Evolutionary conservation across 2,888 invertebrate species (phyloP).

Genomic region (Linyphia triangularis): DNA sequence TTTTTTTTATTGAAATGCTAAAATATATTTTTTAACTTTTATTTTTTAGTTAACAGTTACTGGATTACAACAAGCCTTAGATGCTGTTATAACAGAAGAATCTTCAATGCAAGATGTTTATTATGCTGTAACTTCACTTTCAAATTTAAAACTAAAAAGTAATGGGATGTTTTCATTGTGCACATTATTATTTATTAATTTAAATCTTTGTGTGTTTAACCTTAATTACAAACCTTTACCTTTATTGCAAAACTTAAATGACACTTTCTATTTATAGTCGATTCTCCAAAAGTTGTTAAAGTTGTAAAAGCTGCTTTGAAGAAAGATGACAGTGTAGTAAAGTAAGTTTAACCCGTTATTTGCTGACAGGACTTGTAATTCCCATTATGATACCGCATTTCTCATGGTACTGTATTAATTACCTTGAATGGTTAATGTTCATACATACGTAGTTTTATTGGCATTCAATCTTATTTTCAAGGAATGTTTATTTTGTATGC

Average conservation of each 20-base stretch:
- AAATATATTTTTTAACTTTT: not conserved
- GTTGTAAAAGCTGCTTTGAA: conserved; percentile 88
- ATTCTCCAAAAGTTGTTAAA: conserved; percentile 86
- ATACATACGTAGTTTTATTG: no score
- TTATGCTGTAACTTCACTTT: conserved; percentile 86
- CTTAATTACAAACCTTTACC: not conserved
- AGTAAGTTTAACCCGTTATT: conserved; percentile 83
- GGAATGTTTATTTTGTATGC: no score
- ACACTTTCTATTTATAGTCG: conserved; percentile 79
- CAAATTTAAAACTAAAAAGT: conserved; percentile 84
- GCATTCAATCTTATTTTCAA: no score
- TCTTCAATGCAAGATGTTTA: conserved; percentile 86
- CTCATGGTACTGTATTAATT: no score
- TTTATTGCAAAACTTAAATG: not conserved
- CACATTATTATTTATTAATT: not conserved
- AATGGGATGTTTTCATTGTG: conserved; percentile 53
- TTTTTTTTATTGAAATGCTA: not conserved
- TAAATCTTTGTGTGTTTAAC: not conserved
- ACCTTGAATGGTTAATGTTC: no score
- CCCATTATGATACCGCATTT: no score
- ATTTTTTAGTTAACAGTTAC: conserved; percentile 81
- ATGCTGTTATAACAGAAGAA: conserved; percentile 85
- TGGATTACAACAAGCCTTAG: conserved; percentile 81
- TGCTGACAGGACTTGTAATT: no score
- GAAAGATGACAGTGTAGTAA: conserved; percentile 89